These are phyloP conservation scores for Goniozus legneri DNA, from an alignment of 1,140 invertebrate genomes.

Conservation along the genomic window DNA sequence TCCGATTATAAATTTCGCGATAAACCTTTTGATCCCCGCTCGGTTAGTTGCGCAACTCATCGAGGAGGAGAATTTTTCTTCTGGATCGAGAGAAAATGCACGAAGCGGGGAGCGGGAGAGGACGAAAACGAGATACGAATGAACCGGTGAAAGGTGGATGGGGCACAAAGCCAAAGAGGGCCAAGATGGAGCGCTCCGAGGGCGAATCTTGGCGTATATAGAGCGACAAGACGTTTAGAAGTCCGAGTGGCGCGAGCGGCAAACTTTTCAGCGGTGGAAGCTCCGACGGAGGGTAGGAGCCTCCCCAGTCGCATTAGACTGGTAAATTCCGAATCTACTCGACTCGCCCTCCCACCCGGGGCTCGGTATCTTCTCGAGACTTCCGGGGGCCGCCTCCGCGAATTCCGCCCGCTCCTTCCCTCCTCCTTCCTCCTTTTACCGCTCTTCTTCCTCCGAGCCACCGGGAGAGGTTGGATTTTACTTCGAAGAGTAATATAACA, in stretches of 20 bases:
- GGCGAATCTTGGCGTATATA: conserved; percentile 1
- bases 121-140: conserved; percentile 27
- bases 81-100: too few species aligned
- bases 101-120: conserved; percentile 26
- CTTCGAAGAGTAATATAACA: conserved; percentile 37
- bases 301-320: conserved; percentile 41
- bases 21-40: too few species aligned
- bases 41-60: too few species aligned
- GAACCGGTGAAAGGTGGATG: conserved; percentile 16
- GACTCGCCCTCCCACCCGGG: background rate
- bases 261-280: conserved; percentile 22
- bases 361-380: conserved; percentile 9
- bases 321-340: conserved; percentile 36
- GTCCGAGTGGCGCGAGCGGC: conserved; percentile 17
- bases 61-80: too few species aligned
- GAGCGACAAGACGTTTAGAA: conserved; percentile 25
- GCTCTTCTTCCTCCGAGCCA: conserved; percentile 8
- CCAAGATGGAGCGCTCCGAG: background rate
- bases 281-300: too few species aligned
- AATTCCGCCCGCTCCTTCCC: conserved; percentile 2
- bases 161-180: background rate
- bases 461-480: conserved; percentile 33
- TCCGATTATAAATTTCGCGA: too few species aligned
- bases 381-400: too few species aligned
- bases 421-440: conserved; percentile 7